Conservation (phyloP, 2,888 invertebrate species). For the Lasioglossum zephyrum region DNA sequence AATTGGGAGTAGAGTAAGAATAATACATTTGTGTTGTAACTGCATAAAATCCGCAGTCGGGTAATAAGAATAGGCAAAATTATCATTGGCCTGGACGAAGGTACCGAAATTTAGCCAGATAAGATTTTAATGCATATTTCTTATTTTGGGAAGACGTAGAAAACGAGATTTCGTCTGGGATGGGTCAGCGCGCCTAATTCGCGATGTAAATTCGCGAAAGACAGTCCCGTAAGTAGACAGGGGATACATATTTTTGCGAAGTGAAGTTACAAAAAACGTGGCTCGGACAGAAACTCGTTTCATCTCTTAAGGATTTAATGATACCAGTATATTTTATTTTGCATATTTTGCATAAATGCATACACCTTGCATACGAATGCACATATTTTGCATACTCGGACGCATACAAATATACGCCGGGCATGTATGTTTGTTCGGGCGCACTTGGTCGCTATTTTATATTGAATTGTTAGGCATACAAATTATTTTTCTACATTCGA, state of each 20-base stretch:
- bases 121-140: neutral
- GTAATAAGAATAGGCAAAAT: neutral
- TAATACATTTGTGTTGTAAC: neutral
- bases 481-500: neutral
- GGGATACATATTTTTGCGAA: neutral
- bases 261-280: neutral
- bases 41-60: neutral
- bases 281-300: neutral
- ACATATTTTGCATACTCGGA: neutral
- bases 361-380: neutral
- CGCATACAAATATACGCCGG: neutral
- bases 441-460: neutral
- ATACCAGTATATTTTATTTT: slow-evolving; percentile 9
- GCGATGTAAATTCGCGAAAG: neutral
- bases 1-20: too few species aligned
- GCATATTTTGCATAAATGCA: slow-evolving; percentile 12
- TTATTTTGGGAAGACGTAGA: neutral
- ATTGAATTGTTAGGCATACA: neutral
- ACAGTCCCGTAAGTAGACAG: neutral
- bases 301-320: slow-evolving; percentile 12
- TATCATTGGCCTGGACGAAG: neutral
- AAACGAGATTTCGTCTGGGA: neutral
- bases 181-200: neutral
- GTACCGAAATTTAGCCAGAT: neutral
- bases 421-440: neutral